Percentiles rank a stretch among this genome's conserved stretches.
phyloP scores from a whole-genome alignment of 2,113 vertebrate genomes.

The Phasianus colchicus region DNA sequence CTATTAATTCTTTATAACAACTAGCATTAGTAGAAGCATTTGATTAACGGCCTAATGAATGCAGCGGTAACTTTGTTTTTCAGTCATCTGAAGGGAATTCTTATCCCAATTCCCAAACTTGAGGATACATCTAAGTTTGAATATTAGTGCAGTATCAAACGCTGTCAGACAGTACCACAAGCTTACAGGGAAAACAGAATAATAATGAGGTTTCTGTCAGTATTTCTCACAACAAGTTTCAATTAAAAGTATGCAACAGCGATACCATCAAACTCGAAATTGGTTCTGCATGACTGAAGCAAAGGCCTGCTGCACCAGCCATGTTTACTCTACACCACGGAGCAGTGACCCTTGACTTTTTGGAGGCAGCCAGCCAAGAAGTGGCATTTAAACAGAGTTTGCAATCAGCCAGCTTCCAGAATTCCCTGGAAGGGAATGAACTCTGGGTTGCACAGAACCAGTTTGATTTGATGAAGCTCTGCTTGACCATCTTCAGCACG shows the following conservation, averaged over 20 bases:
- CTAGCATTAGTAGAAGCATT: conserved; percentile 23
- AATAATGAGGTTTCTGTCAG: conserved; percentile 65
- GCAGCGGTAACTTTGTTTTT: conserved; percentile 15
- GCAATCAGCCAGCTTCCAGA: conserved; percentile 71
- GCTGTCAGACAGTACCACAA: conserved; percentile 33
- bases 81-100: conserved; percentile 41
- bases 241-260: conserved; percentile 71
- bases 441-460: conserved; percentile 30
- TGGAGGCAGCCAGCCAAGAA: conserved; percentile 69
- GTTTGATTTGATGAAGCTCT: conserved; percentile 47
- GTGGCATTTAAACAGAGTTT: conserved; percentile 72
- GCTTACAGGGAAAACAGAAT: conserved; percentile 52
- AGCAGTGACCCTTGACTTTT: conserved; percentile 71
- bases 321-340: conserved; percentile 72
- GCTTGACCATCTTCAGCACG: conserved; percentile 32
- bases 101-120: conserved; percentile 33
- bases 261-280: conserved; percentile 72
- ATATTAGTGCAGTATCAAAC: conserved; percentile 48
- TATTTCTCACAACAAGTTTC: conserved; percentile 59
- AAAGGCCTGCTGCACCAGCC: conserved; percentile 39
- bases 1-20: conserved; percentile 52
- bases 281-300: conserved; percentile 72
- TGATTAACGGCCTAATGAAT: conserved; percentile 62
- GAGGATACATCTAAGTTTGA: neutral
- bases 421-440: conserved; percentile 63